phyloP scores from a whole-genome alignment of 2,113 vertebrate species.

The Alexandromys fortis region DNA sequence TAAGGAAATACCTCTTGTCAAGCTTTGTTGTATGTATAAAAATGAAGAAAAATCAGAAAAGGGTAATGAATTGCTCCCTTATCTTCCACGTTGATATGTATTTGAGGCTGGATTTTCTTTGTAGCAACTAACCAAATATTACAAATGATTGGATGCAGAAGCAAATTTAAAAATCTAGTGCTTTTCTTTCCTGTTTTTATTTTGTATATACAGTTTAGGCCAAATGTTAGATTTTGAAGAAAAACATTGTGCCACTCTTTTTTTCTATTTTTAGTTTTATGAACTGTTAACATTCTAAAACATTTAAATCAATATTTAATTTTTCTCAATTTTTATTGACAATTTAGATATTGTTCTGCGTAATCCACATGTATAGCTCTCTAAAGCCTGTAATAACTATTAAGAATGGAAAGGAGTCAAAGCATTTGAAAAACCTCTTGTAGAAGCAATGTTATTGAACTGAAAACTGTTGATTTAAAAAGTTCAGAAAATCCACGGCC shows the following conservation, averaged over 20 bases:
- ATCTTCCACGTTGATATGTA: not conserved
- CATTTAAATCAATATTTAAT: not conserved
- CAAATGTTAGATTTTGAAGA: not conserved
- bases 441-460: not conserved
- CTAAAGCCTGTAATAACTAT: not conserved
- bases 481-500: not conserved
- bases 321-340: not conserved
- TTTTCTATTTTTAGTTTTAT: not conserved
- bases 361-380: not conserved
- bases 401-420: not conserved
- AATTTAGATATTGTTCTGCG: not conserved
- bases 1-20: constrained; percentile 5
- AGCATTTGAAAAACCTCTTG: not conserved
- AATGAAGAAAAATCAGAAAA: not conserved
- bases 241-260: not conserved
- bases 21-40: constrained; percentile 16
- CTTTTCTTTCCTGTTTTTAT: not conserved
- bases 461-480: not conserved
- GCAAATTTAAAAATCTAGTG: not conserved
- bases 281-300: not conserved
- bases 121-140: not conserved
- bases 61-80: not conserved
- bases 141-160: constrained; percentile 14
- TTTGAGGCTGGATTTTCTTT: not conserved
- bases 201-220: not conserved